Evolutionary conservation across 2,797 vertebrate species (phyloP).

Genomic region (Scolopax bukidnonensis): DNA sequence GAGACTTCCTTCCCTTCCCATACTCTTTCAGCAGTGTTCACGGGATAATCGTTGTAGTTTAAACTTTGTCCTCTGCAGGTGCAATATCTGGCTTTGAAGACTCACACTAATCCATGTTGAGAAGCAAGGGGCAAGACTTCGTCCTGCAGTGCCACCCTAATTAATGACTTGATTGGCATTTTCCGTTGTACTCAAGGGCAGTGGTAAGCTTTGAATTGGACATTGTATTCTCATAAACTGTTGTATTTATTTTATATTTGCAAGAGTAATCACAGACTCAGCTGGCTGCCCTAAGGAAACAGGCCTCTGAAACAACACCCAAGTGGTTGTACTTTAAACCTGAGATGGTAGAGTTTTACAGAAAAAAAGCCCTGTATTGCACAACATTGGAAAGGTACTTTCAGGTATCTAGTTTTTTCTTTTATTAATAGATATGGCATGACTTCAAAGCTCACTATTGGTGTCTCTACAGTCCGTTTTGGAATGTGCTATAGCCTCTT

Average conservation of each 20-base stretch:
- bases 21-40: neutral
- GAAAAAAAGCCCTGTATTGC: neutral
- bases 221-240: neutral
- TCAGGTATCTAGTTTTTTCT: neutral
- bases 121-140: neutral
- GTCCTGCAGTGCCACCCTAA: neutral
- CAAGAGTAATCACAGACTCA: neutral
- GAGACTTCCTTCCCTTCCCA: neutral
- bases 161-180: conserved; percentile 1
- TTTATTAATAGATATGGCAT: neutral
- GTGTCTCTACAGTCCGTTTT: neutral
- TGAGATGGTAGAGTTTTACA: neutral
- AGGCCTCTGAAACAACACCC: neutral
- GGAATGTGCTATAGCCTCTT: neutral
- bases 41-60: neutral
- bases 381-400: neutral
- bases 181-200: neutral
- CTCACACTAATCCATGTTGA: neutral
- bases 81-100: neutral
- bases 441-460: neutral
- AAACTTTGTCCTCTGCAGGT: conserved; percentile 26
- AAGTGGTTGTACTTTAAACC: conserved; percentile 24
- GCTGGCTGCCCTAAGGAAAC: neutral
- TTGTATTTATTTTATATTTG: conserved; percentile 11
- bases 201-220: neutral